Evolutionary conservation across 2,888 invertebrate genomes (phyloP).

Genomic region (Caprella mutica): DNA sequence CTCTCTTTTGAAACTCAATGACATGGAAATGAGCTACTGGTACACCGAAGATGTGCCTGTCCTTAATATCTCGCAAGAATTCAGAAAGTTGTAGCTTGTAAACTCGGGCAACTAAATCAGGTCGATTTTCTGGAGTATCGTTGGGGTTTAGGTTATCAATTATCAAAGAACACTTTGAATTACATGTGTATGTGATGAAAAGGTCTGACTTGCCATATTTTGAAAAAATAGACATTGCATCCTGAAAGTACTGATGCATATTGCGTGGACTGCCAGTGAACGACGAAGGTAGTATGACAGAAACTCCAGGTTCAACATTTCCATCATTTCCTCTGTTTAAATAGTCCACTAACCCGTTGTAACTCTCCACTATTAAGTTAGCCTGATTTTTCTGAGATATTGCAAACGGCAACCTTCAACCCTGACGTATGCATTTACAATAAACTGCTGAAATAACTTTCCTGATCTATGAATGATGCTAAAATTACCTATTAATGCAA

Average conservation of each 20-base stretch:
- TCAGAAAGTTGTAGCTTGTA: slow-evolving; percentile 38
- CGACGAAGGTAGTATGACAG: slow-evolving; percentile 35
- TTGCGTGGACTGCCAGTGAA: slow-evolving; percentile 37
- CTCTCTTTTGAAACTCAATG: slow-evolving; percentile 15
- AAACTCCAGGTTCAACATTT: too few relatives aligned
- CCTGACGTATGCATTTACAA: not conserved
- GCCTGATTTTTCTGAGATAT: not conserved
- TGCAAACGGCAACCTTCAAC: not conserved
- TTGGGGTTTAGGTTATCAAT: slow-evolving; percentile 35
- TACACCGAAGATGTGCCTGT: slow-evolving; percentile 7
- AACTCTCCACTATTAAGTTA: not conserved
- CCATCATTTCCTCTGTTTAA: too few relatives aligned
- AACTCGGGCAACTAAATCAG: slow-evolving; percentile 38
- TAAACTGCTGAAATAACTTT: not conserved
- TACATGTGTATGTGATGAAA: slow-evolving; percentile 38
- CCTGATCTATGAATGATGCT: not conserved
- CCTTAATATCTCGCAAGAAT: slow-evolving; percentile 35
- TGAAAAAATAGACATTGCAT: too few relatives aligned
- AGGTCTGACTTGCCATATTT: too few relatives aligned
- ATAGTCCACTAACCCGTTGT: too few relatives aligned
- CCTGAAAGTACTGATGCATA: slow-evolving; percentile 38
- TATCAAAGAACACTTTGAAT: too few relatives aligned
- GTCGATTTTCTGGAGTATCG: slow-evolving; percentile 38
- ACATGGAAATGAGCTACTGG: not conserved
- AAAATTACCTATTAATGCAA: too few relatives aligned